These are phyloP conservation scores for Linhomoeus sp. DNA, from an alignment of 2,888 invertebrate species.

Conservation along the genomic window DNA sequence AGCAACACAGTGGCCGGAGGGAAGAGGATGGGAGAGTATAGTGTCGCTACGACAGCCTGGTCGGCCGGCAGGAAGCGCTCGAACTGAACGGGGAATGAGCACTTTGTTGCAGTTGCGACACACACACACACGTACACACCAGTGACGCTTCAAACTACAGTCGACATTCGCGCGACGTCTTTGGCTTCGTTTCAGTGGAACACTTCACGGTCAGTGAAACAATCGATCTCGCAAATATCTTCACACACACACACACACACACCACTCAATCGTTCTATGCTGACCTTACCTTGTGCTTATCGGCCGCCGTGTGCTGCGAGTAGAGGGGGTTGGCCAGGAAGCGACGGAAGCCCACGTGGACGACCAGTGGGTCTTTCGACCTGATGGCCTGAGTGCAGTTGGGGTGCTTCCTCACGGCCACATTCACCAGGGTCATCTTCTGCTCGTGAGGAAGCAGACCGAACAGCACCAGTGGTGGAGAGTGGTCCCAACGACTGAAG, in stretches of 20 bases:
- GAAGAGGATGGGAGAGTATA: slow-evolving; percentile 77
- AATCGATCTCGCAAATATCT: too few species aligned
- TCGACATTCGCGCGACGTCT: too few species aligned
- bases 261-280: neutral
- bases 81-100: too few species aligned
- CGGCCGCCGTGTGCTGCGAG: slow-evolving; percentile 69
- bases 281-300: slow-evolving; percentile 64
- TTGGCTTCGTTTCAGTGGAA: too few species aligned
- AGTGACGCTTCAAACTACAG: too few species aligned
- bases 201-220: too few species aligned
- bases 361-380: slow-evolving; percentile 53
- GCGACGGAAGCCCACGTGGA: slow-evolving; percentile 81
- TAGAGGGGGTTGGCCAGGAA: slow-evolving; percentile 64
- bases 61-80: slow-evolving; percentile 66
- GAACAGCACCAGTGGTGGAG: slow-evolving; percentile 47
- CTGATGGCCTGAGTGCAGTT: slow-evolving; percentile 48
- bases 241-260: too few species aligned
- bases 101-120: too few species aligned
- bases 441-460: slow-evolving; percentile 78
- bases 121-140: too few species aligned
- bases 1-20: slow-evolving; percentile 71
- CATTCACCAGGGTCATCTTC: slow-evolving; percentile 79
- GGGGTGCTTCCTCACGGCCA: slow-evolving; percentile 49
- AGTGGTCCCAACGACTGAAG: too few species aligned
- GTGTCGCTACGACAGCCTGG: slow-evolving; percentile 63